Conservation (phyloP, 2,797 vertebrate genomes). For the Aphelocoma californica region DNA sequence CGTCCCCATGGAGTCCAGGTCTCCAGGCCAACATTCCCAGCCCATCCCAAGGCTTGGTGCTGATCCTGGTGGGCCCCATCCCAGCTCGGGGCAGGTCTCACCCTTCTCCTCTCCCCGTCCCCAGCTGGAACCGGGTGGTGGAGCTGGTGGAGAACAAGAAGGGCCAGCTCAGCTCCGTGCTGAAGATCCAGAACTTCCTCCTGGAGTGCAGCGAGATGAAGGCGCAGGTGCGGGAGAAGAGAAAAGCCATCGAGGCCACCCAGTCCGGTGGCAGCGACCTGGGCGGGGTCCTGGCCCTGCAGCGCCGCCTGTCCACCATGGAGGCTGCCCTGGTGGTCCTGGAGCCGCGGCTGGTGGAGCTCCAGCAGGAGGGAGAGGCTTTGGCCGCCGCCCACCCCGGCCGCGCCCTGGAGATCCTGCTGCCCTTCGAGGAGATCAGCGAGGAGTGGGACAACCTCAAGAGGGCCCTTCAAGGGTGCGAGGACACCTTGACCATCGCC, state of each 20-base stretch:
- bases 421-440: slow-evolving; percentile 87
- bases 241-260: slow-evolving; percentile 87
- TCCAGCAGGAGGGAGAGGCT: slow-evolving; percentile 85
- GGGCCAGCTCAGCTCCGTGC: slow-evolving; percentile 81
- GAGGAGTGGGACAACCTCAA: slow-evolving; percentile 91
- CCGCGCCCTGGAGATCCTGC: slow-evolving; percentile 83
- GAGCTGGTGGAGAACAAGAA: slow-evolving; percentile 92
- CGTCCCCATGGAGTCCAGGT: rapidly evolving
- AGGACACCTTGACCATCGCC: slow-evolving; percentile 87
- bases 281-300: slow-evolving; percentile 84
- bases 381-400: slow-evolving; percentile 80
- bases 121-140: slow-evolving; percentile 93
- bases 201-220: slow-evolving; percentile 91
- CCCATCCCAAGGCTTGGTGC: background rate
- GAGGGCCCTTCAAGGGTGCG: slow-evolving; percentile 84
- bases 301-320: slow-evolving; percentile 88
- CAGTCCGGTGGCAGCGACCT: slow-evolving; percentile 84
- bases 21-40: rapidly evolving
- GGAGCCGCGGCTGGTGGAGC: slow-evolving; percentile 87
- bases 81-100: background rate
- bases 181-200: slow-evolving; percentile 92
- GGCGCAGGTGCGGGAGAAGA: slow-evolving; percentile 89
- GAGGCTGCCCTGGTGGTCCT: slow-evolving; percentile 88
- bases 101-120: rapidly evolving
- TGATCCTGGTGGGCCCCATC: background rate